These are phyloP conservation scores for Opisthograptis luteolata DNA, from an alignment of 2,888 invertebrate genomes.

Conservation along the genomic window DNA sequence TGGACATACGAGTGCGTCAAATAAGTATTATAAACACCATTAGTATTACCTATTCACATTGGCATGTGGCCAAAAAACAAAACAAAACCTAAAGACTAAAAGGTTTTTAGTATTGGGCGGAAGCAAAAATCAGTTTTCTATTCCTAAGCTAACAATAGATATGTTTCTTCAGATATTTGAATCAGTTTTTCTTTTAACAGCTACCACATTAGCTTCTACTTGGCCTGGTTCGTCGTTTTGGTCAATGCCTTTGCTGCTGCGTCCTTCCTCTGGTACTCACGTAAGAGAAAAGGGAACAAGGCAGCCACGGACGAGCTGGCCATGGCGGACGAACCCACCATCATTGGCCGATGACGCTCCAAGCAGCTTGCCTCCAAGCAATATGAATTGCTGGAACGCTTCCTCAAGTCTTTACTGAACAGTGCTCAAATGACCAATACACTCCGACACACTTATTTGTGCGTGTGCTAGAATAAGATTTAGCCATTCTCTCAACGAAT, in stretches of 20 bases:
- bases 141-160: too few relatives aligned
- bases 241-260: constrained; percentile 87
- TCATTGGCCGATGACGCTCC: constrained; percentile 87
- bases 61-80: too few relatives aligned
- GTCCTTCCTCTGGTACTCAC: constrained; percentile 91
- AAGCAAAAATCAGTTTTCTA: too few relatives aligned
- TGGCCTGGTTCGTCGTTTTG: constrained; percentile 91
- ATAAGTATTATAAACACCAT: too few relatives aligned
- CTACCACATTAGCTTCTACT: constrained; percentile 89
- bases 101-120: too few relatives aligned
- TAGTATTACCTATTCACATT: too few relatives aligned
- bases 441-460: constrained; percentile 20
- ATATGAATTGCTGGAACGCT: constrained; percentile 54
- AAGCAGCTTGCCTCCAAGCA: constrained; percentile 44
- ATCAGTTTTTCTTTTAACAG: constrained; percentile 51
- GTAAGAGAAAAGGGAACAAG: constrained; percentile 93
- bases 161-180: too few relatives aligned
- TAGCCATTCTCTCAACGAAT: not conserved
- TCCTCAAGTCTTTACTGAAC: constrained; percentile 73
- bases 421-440: constrained; percentile 81
- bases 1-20: too few relatives aligned
- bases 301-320: constrained; percentile 92
- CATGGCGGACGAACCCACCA: constrained; percentile 93
- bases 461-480: constrained; percentile 12
- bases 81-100: too few relatives aligned